A percentile compares a stretch with the other conserved stretches of the same genome.
phyloP scores from a whole-genome alignment of 2,888 invertebrate genomes.

The Parthenolecanium corni region DNA sequence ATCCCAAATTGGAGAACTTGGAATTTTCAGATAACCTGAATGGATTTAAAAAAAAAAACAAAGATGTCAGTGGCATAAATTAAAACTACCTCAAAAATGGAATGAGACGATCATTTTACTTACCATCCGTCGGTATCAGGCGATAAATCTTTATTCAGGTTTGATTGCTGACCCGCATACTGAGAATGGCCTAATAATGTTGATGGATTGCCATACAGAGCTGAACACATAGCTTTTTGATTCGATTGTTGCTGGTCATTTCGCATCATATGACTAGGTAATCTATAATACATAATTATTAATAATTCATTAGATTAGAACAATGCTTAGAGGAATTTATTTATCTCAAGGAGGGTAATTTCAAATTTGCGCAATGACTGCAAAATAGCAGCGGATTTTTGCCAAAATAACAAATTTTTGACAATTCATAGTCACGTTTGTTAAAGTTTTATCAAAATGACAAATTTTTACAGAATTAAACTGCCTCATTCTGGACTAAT shows the following conservation, averaged over 20 bases:
- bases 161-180: constrained; percentile 11
- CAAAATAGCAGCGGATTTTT: too few relatives aligned
- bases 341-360: too few relatives aligned
- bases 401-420: too few relatives aligned
- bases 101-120: constrained; percentile 2
- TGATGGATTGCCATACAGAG: constrained; percentile 33
- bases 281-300: background rate
- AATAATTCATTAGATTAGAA: too few relatives aligned
- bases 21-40: constrained; percentile 5
- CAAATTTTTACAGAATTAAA: too few relatives aligned
- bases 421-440: too few relatives aligned
- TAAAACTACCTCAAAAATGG: background rate
- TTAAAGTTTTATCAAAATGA: too few relatives aligned
- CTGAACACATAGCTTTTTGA: constrained; percentile 29
- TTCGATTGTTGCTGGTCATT: constrained; percentile 15
- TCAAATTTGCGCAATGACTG: too few relatives aligned
- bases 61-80: background rate
- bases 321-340: too few relatives aligned
- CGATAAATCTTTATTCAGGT: constrained; percentile 27
- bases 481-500: too few relatives aligned
- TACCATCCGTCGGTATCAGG: constrained; percentile 31
- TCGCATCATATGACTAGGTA: constrained; percentile 26
- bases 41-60: background rate
- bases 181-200: constrained; percentile 31
- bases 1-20: background rate